These are phyloP conservation scores for Zosterops pallidus DNA, from an alignment of 2,113 vertebrate genomes.

Conservation along the genomic window DNA sequence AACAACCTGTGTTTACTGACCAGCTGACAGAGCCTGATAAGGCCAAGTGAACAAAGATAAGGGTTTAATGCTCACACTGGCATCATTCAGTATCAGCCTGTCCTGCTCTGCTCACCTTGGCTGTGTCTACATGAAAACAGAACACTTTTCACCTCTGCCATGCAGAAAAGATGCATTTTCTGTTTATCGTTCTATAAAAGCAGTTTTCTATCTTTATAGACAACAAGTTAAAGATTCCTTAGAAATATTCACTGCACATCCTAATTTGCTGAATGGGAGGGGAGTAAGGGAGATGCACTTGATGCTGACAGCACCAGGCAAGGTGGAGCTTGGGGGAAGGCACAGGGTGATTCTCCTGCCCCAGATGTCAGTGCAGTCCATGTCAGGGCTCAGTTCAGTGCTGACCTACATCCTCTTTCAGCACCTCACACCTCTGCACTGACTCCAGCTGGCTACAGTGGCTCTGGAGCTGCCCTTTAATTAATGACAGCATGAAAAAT, in stretches of 20 bases:
- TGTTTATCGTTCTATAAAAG: neutral
- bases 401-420: neutral
- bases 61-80: neutral
- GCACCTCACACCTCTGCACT: neutral
- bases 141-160: neutral
- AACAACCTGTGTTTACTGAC: neutral
- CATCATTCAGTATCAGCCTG: neutral
- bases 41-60: neutral
- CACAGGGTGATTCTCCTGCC: neutral
- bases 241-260: neutral
- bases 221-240: neutral
- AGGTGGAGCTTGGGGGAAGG: neutral
- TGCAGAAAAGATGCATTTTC: neutral
- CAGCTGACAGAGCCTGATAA: neutral
- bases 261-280: neutral
- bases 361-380: rapidly evolving
- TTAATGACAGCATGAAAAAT: neutral
- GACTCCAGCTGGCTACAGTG: neutral
- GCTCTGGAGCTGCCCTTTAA: neutral
- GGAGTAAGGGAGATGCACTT: neutral
- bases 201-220: neutral
- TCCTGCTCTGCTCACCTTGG: neutral
- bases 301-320: neutral
- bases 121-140: neutral
- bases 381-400: neutral